Base-by-base conservation (phyloP, 2,113 vertebrate genomes). In the Rostratula benghalensis region DNA sequence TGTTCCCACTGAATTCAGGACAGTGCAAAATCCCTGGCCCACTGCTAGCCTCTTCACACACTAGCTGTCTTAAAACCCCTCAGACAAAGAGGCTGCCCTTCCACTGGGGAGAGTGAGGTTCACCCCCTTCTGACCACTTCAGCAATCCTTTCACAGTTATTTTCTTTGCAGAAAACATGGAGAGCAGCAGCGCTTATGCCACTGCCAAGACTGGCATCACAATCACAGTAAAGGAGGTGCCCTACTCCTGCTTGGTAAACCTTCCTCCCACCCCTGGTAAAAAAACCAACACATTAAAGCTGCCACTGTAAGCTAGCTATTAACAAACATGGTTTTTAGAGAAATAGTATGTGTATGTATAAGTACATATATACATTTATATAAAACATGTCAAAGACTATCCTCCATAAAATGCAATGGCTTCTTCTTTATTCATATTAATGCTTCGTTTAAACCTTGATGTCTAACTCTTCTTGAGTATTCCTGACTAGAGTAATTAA, bases 371-470 rank as follows among this genome's bases (percentile, higher is more conserved):
- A 13, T 48, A 8, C n/a, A 11, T 48, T 8, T 57, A 53, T 9
- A 20, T 27, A 51, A 45, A 82, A 10, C 76, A 83, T 39, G 45
- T 10, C 0, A 70, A 80, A 90, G n/a, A 69, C 53, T 90, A 61
- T 35, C 63, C 41, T 97, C 63, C 68, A 95, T 93, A 97, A 93
- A 97, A 88, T 96, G 87, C 79, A 94, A 28, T 83, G 57, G 87
- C 73, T 82, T 95, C 92, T 96, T 75, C 48, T 93, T 37, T 96
- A 70, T 94, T 95, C 76, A 95, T 98, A 95, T 90, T 97, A 75
- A 96, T 95, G 90, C 74, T 96, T 97, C 88, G 93, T 89, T 97
- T 97, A 97, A 93, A 94, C 77, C 54, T 93, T 87, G 56, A 84
- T 71, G 33, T 79, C 37, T 48, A 94, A 74, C 88, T 64, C 78